Conservation (phyloP, 2,888 invertebrate species). For the Zootermopsis nevadensis region DNA sequence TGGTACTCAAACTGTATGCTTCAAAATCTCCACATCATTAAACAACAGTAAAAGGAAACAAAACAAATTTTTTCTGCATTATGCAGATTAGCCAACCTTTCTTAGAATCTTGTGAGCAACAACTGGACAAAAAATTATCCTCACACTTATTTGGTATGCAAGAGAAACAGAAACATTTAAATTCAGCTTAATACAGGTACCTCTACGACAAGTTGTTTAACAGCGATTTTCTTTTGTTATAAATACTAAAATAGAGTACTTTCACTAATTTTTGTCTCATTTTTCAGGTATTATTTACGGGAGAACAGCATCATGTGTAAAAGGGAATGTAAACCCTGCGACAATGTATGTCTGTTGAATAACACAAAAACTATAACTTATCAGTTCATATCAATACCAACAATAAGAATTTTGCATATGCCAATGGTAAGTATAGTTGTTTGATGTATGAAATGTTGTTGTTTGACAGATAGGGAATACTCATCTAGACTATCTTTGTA, state of each 20-base stretch:
- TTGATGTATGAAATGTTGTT: neutral
- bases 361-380: constrained; percentile 46
- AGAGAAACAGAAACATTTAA: no score
- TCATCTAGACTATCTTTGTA: neutral
- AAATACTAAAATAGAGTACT: neutral
- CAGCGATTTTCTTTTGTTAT: no score
- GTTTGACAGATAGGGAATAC: neutral
- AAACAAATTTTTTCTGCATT: no score
- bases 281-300: constrained; percentile 41
- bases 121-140: no score
- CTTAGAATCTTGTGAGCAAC: no score
- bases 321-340: constrained; percentile 37
- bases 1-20: no score
- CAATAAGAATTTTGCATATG: constrained; percentile 7
- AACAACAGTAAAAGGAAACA: no score
- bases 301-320: constrained; percentile 48
- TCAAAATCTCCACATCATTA: no score
- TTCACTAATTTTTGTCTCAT: neutral
- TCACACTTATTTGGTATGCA: no score
- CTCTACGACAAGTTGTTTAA: no score
- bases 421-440: constrained; percentile 46
- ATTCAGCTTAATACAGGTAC: no score
- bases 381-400: constrained; percentile 42
- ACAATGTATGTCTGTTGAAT: constrained; percentile 35
- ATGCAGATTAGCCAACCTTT: no score